These are phyloP conservation scores for Strigops habroptila DNA, from an alignment of 2,113 vertebrate genomes.

Conservation along the genomic window DNA sequence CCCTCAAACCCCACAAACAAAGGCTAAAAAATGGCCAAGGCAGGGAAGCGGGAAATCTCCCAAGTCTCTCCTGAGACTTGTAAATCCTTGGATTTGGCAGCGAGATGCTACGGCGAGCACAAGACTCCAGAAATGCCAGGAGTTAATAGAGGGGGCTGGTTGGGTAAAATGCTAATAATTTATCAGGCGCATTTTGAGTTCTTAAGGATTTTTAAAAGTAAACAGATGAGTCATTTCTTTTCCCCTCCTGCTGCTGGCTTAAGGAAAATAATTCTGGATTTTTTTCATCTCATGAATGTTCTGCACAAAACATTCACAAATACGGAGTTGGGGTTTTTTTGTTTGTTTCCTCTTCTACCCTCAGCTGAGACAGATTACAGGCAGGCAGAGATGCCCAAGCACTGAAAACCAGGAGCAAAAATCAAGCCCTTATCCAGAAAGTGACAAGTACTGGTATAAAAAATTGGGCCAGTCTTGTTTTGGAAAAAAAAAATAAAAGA, in stretches of 20 bases:
- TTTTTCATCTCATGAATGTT: not conserved
- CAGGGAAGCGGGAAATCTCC: not conserved
- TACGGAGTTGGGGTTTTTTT: not conserved
- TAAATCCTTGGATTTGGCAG: conserved; percentile 9
- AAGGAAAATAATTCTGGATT: not conserved
- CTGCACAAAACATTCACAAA: not conserved
- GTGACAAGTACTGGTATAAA: not conserved
- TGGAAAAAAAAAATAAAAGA: not conserved
- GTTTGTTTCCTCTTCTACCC: not conserved
- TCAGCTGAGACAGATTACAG: not conserved
- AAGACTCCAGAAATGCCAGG: not conserved
- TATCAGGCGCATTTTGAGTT: not conserved
- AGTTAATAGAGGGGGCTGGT: not conserved
- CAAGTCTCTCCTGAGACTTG: not conserved
- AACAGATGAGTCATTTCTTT: conserved; percentile 39
- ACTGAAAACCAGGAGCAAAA: not conserved
- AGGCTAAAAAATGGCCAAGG: not conserved
- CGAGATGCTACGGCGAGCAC: rapidly evolving
- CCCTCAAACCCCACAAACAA: not conserved
- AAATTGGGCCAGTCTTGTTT: not conserved
- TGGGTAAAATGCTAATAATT: not conserved
- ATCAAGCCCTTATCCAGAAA: not conserved
- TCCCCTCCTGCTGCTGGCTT: not conserved
- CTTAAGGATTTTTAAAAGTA: conserved; percentile 16
- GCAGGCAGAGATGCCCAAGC: not conserved